Evolutionary conservation across 92 coral and sea anemone species (phyloP).

Genomic region (Epizoanthus rinbou): DNA sequence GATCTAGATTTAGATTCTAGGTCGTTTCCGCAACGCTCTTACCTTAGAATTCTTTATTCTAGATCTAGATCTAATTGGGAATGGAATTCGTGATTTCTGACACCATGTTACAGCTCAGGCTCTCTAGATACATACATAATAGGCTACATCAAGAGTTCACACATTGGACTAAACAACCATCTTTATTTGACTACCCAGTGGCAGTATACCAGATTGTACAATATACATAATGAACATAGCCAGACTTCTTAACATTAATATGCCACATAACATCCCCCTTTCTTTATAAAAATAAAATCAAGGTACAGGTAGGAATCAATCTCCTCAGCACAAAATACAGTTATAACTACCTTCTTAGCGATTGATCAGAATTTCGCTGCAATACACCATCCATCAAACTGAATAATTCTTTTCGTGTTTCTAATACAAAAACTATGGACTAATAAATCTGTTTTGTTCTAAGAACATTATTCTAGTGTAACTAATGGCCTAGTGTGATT

Average conservation of each 20-base stretch:
- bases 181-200: neutral
- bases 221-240: slow-evolving; percentile 13
- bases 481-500: slow-evolving; percentile 16
- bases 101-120: no score
- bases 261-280: slow-evolving; percentile 16
- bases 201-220: slow-evolving; percentile 20
- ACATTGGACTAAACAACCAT: no score
- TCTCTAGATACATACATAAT: no score
- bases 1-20: no score
- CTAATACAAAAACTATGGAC: slow-evolving; percentile 4
- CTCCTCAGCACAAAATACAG: slow-evolving; percentile 1
- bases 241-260: neutral
- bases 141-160: no score
- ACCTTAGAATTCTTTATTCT: no score
- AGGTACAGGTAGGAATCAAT: slow-evolving; percentile 8
- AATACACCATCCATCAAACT: slow-evolving; percentile 9
- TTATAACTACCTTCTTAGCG: no score
- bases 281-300: slow-evolving; percentile 14
- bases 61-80: no score
- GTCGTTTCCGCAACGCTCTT: no score
- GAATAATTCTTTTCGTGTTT: slow-evolving; percentile 21
- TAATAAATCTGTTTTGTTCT: slow-evolving; percentile 16
- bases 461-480: slow-evolving; percentile 21
- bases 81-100: no score
- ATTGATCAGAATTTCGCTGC: slow-evolving; percentile 8